Evolutionary conservation across 1,140 invertebrate genomes (phyloP).

Genomic region (Papilio polytes): DNA sequence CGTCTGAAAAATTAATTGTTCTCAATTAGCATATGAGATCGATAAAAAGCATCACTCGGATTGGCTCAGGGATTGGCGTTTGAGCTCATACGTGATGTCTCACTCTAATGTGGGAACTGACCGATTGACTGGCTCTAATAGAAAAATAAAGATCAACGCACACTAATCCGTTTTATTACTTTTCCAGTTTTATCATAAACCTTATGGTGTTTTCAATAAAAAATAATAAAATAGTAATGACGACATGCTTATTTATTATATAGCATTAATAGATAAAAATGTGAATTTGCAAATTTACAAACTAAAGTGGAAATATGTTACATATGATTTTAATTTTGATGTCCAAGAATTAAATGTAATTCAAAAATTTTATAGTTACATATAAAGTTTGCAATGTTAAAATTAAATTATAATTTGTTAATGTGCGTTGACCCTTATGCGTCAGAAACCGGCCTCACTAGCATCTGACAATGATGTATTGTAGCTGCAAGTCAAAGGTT

Average conservation of each 20-base stretch:
- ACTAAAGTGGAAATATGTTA: no score
- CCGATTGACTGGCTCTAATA: constrained; percentile 62
- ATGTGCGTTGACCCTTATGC: constrained; percentile 51
- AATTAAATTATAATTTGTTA: neutral
- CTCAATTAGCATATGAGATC: constrained; percentile 37
- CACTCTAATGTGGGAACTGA: constrained; percentile 72
- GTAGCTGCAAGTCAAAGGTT: constrained; percentile 74
- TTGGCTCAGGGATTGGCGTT: constrained; percentile 46
- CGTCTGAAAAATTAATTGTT: constrained; percentile 30
- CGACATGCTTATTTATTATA: no score
- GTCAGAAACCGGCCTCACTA: constrained; percentile 53
- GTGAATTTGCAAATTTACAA: no score
- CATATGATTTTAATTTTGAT: no score
- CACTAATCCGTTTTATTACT: constrained; percentile 40
- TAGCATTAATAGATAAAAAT: no score
- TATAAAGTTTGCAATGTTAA: neutral
- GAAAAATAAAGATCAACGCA: constrained; percentile 58
- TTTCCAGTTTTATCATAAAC: no score
- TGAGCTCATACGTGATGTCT: constrained; percentile 63
- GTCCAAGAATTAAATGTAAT: no score
- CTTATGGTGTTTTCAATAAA: no score
- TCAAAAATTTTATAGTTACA: neutral
- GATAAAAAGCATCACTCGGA: constrained; percentile 50
- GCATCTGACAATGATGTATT: constrained; percentile 78
- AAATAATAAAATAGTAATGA: no score